These are phyloP conservation scores for Lordiphosa andalusiaca DNA, from an alignment of 2,888 invertebrate species.

Conservation along the genomic window DNA sequence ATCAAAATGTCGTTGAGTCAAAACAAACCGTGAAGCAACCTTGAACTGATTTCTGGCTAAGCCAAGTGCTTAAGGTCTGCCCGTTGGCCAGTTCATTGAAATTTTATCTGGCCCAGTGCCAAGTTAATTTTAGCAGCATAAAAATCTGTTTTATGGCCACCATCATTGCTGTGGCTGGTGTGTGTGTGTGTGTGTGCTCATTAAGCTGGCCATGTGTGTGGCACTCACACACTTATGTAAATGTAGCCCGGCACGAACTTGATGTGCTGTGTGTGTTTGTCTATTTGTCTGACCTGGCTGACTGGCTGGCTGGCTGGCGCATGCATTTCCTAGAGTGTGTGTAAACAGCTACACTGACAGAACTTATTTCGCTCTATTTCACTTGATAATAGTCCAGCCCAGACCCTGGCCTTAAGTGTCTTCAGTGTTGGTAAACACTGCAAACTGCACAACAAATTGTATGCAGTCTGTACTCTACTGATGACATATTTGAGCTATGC, in stretches of 20 bases:
- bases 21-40: slow-evolving; percentile 31
- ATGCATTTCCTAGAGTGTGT: slow-evolving; percentile 70
- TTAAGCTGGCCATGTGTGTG: slow-evolving; percentile 49
- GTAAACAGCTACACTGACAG: slow-evolving; percentile 51
- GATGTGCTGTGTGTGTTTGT: slow-evolving; percentile 23
- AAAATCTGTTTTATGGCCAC: slow-evolving; percentile 65
- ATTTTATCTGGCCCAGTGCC: slow-evolving; percentile 29
- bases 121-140: slow-evolving; percentile 65
- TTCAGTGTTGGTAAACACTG: too few relatives aligned
- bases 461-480: too few relatives aligned
- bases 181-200: slow-evolving; percentile 63
- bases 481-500: too few relatives aligned
- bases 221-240: slow-evolving; percentile 62
- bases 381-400: too few relatives aligned
- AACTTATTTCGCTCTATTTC: too few relatives aligned
- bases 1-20: slow-evolving; percentile 62
- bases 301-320: slow-evolving; percentile 28
- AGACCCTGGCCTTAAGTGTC: too few relatives aligned
- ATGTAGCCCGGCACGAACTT: slow-evolving; percentile 44
- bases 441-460: too few relatives aligned
- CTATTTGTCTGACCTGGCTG: slow-evolving; percentile 42
- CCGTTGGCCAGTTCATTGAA: slow-evolving; percentile 32
- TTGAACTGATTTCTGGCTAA: slow-evolving; percentile 40
- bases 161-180: slow-evolving; percentile 15
- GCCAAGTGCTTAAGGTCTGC: slow-evolving; percentile 22